phyloP scores from a whole-genome alignment of 2,797 vertebrate species.

The Poliocrania exsul region DNA sequence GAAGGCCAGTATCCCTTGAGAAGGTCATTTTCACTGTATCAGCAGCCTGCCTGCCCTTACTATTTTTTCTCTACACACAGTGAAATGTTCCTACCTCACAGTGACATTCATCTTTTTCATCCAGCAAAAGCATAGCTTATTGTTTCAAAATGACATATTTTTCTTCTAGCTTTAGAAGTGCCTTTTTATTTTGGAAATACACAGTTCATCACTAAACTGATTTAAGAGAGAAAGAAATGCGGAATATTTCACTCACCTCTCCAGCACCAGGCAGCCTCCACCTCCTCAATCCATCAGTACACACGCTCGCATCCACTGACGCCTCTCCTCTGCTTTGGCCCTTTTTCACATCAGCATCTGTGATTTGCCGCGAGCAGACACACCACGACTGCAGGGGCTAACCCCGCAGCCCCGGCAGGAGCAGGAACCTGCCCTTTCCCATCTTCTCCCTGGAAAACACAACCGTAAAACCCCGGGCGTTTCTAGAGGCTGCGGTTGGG shows the following conservation, averaged over 20 bases:
- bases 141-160: not conserved
- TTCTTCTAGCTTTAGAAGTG: not conserved
- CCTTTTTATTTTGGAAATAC: not conserved
- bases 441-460: conserved; percentile 2
- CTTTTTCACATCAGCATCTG: conserved; percentile 36
- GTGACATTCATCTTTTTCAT: not conserved
- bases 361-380: not conserved
- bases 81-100: not conserved
- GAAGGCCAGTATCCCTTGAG: conserved; percentile 46
- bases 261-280: conserved; percentile 3
- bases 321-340: conserved; percentile 18
- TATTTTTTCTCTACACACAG: not conserved
- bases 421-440: not conserved
- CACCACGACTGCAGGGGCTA: not conserved
- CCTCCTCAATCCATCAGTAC: conserved; percentile 38
- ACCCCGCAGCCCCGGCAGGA: not conserved
- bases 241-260: conserved; percentile 43
- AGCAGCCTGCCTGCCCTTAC: conserved; percentile 20
- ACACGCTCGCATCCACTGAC: not conserved
- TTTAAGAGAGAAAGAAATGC: not conserved
- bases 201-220: not conserved
- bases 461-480: not conserved
- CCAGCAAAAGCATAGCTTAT: not conserved
- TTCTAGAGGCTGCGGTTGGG: not conserved
- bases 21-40: conserved; percentile 62